These are phyloP conservation scores for Fukomys damarensis DNA, from an alignment of 2,113 vertebrate genomes.

Conservation along the genomic window DNA sequence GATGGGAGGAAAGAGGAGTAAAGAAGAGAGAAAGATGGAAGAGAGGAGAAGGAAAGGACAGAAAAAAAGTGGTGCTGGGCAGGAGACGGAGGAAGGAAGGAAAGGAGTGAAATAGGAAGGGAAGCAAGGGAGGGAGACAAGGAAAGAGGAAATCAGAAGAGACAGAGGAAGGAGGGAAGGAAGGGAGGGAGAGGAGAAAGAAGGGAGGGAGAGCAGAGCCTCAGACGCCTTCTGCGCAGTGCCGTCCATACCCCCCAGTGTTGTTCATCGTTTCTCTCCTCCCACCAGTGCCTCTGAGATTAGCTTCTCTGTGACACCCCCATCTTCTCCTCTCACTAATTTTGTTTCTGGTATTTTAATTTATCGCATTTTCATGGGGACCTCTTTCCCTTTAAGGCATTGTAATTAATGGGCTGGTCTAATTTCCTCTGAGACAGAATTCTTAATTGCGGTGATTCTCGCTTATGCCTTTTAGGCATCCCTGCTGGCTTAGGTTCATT, in stretches of 20 bases:
- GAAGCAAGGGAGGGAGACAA: too few relatives aligned
- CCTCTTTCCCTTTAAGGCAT: conserved; percentile 85
- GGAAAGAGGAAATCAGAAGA: accelerated
- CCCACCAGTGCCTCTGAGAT: conserved; percentile 8
- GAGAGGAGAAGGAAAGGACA: too few relatives aligned
- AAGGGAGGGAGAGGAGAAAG: accelerated
- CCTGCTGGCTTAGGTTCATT: conserved; percentile 84
- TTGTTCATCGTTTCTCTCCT: too few relatives aligned
- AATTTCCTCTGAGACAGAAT: conserved; percentile 86
- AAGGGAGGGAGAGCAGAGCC: background rate
- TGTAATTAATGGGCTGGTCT: conserved; percentile 86
- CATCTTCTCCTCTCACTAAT: conserved; percentile 65
- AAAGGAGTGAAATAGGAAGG: background rate
- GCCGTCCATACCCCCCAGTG: too few relatives aligned
- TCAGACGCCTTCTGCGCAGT: too few relatives aligned
- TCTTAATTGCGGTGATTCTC: conserved; percentile 88
- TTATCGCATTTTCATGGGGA: conserved; percentile 75
- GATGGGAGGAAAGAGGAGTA: background rate
- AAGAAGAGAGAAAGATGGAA: background rate
- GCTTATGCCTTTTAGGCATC: conserved; percentile 84
- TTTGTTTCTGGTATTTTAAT: conserved; percentile 81
- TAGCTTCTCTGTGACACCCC: background rate
- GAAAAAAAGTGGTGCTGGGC: background rate
- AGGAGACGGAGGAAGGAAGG: background rate
- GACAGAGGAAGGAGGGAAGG: accelerated